A percentile compares a stretch with the other conserved stretches of the same genome.
These are phyloP conservation scores for Mugil cephalus DNA, from an alignment of 2,113 vertebrate species.

Conservation along the genomic window DNA sequence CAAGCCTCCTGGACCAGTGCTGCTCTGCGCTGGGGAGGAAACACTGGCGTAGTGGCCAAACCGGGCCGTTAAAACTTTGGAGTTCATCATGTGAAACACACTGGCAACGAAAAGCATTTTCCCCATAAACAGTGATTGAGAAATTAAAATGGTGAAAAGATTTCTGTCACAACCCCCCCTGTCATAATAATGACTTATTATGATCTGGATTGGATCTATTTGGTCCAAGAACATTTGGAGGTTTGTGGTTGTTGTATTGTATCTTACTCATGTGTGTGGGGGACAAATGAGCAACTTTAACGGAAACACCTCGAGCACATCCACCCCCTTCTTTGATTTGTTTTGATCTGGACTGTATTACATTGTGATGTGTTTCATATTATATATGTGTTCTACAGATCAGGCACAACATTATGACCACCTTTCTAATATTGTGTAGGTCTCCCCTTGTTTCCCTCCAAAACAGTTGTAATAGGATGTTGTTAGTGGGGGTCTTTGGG, in stretches of 20 bases:
- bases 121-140: neutral
- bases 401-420: too few relatives aligned
- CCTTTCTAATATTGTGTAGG: too few relatives aligned
- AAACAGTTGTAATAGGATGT: too few relatives aligned
- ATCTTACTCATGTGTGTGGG: neutral
- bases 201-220: neutral
- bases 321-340: too few relatives aligned
- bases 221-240: neutral
- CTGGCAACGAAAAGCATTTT: neutral
- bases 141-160: too few relatives aligned
- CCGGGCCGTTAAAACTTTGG: neutral
- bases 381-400: too few relatives aligned
- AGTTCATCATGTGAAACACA: neutral
- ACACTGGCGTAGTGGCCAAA: neutral
- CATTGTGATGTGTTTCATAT: too few relatives aligned
- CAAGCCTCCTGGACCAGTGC: neutral
- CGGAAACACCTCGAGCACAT: too few relatives aligned
- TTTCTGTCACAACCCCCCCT: neutral
- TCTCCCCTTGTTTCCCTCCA: too few relatives aligned
- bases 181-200: conserved; percentile 2
- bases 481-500: too few relatives aligned
- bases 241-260: neutral
- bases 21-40: neutral
- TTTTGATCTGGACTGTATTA: too few relatives aligned
- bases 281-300: neutral